Percentiles rank a stretch among this genome's conserved stretches.
These are phyloP conservation scores for Alloscopus bannaensis DNA, from an alignment of 2,888 invertebrate genomes.

Conservation along the genomic window DNA sequence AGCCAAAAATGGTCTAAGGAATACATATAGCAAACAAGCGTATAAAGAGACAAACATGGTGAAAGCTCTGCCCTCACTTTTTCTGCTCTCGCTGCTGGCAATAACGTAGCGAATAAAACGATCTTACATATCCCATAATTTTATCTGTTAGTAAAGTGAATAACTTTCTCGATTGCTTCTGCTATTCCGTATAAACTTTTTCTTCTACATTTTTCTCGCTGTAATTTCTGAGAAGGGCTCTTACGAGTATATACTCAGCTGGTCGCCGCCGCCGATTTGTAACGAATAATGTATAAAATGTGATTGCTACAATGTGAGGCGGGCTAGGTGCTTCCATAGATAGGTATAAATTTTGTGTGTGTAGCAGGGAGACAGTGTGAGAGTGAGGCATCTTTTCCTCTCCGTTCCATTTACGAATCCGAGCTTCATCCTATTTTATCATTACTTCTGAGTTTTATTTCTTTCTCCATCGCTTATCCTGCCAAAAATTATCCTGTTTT, in stretches of 20 bases:
- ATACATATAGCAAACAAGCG: neutral
- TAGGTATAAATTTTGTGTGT: neutral
- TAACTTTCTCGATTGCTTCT: conserved; percentile 55
- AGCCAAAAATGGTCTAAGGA: too few species aligned
- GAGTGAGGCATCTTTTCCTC: neutral
- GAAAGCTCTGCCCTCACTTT: conserved; percentile 32
- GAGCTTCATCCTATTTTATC: conserved; percentile 64
- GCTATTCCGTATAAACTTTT: conserved; percentile 1
- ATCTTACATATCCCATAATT: conserved; percentile 61
- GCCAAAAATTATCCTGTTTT: conserved; percentile 42
- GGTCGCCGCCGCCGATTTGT: conserved; percentile 25
- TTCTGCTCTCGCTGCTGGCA: conserved; percentile 43
- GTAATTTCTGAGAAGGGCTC: too few species aligned
- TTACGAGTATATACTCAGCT: conserved; percentile 20
- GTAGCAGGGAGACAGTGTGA: neutral
- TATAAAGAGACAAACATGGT: conserved; percentile 18
- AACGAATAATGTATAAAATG: conserved; percentile 11
- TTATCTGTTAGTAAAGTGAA: conserved; percentile 59
- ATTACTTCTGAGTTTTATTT: conserved; percentile 63
- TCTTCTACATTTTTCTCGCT: neutral
- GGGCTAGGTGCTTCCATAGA: neutral
- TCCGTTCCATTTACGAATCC: conserved; percentile 61
- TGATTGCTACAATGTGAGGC: too few species aligned
- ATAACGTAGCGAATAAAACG: conserved; percentile 60
- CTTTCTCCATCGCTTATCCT: conserved; percentile 58